Base-by-base conservation (phyloP, 2,113 vertebrate genomes). In the Ailurus styani region DNA sequence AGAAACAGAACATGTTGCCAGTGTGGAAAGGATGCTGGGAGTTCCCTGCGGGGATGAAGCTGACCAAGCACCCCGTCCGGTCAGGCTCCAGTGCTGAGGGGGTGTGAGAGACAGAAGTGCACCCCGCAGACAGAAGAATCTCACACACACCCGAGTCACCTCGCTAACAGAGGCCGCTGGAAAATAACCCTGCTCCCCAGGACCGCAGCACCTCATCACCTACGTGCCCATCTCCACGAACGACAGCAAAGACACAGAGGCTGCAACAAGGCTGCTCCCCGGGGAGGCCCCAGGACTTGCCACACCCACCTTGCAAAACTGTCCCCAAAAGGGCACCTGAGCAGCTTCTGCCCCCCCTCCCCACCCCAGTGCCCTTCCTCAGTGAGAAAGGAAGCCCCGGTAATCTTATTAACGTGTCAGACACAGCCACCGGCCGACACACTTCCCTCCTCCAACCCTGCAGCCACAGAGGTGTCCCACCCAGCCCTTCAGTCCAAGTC, bases 281-380 rank as follows among this genome's bases (percentile, higher is more conserved):
- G 50, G 2, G 90, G 68, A 73, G 60, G 81, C 79, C 31, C 68
- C 55, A 20, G 34, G 75, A 57, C 8, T 9, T 4, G 23, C 86
- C 83, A 93, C 68, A 75, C 78, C 89, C 86, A 83, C 54, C 57
- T 47, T n/a, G 64, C 31, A 84, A 95, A 97, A 84, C 85, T 31
- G 18, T 45, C 75, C 75, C 84, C 7, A 3, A 55, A 73, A 86
- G 82, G 66, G 54, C n/a, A 81, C 72, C 45, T 77, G 7, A 17
- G 29, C 45, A 42, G 60, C 37, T 66, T 82, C 34, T 27, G 1
- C 31, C 72, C 14, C 85, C 31, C 2, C 2, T 37, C 47, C 25
- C 42, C 47, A 2, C 8, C 5, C 57, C 5, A 6, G 6, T 11
- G 45, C 54, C 81, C 88, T 85, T 84, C 73, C 87, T 87, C 89